Base-by-base conservation (phyloP, 1,140 invertebrate species). In the Maconellicoccus hirsutus region DNA sequence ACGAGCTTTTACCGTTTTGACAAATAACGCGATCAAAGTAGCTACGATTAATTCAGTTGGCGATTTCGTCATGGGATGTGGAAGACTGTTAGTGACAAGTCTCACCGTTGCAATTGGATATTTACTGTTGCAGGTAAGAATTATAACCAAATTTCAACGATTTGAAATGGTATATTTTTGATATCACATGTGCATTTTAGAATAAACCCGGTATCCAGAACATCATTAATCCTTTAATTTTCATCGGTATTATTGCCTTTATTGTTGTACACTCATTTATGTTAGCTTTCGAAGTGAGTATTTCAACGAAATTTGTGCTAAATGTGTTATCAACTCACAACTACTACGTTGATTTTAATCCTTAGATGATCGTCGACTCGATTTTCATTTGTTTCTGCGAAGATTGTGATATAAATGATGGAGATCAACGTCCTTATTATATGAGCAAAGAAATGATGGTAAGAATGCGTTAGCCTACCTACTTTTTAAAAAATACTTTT, bases 381-480 rank as follows among this genome's bases (percentile, higher is more conserved):
- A 85, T 93, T 75, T 87, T 92, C 76, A 77, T 93, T 14, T 93
- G 90, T 77, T 93, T 94, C 81, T 89, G 92, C 80, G 89, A 90
- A 79, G 88, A 90, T 75, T 88, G 84, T 76, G 82, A 85, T 66
- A 79, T 84, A 71, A 92, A 92, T 78, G 89, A 92, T 80, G 90
- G 89, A 0, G 81, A 86, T 12, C 82, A 79, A 8, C 82, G 82
- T 72, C 88, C 87, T 0, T 92, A 90, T 76, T 91, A 80, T 77
- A 91, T 91, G 87, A 88, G 86, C 74, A 83, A 82, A 75, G 85
- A 84, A 70, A 79, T 92, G 4, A 90, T 90, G 89, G 84, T 70
- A 63, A 38, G 26, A 42, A 66, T 26, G 61, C n/a, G n/a, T 16
- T 29, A 22, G 29, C 14, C n/a, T 23, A 4, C 23, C 29, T 3